Base-by-base conservation (phyloP, 2,797 vertebrate genomes). In the Microctenopoma lineatum region DNA sequence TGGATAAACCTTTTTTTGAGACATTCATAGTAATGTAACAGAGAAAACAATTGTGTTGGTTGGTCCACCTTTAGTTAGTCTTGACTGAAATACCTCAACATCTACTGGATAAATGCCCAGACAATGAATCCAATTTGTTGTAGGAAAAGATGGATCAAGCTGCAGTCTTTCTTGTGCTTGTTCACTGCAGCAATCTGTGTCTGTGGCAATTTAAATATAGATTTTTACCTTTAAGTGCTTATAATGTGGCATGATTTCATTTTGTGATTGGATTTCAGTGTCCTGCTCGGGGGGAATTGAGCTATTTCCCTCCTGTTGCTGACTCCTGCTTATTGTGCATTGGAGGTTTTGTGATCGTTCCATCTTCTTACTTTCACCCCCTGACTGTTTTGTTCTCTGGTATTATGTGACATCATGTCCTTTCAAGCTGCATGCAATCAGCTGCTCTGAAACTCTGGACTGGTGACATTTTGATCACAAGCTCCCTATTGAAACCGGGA, bases 381-480 rank as follows among this genome's bases (percentile, higher is more conserved):
- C 25, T 16, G 12, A 52, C 56, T 7, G 27, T 54, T 64, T 48
- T 41, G 11, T 26, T 48, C 15, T 64, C 8, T 65, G 41, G 67
- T 58, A 45, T 57, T 59, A 46, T 46, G 27, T 44, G 59, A 38
- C 60, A 21, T 39, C 3, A 18, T 65, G 46, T 69, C 44, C 59
- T 63, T 70, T 73, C 42, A 63, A 50, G 42, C 54, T 1, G 3
- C 36, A 53, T 13, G 58, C 66, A 50, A 52, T 42, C 36, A 10
- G 39, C 56, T 56, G 48, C 34, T 55, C 51, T 67, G 27, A 66
- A 59, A 66, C 70, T 58, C 36, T 47, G 60, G 21, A 61, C 57
- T 11, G 59, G 21, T 82, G 84, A 77, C 79, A 83, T 87, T 84
- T 76, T 77, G 72, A 81, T 82, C 72, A 78, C 60, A 67, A 52